A percentile compares a stretch with the other conserved stretches of the same genome.
Conservation (phyloP, 2,797 vertebrate species). For the Hoplostethus mediterraneus region DNA sequence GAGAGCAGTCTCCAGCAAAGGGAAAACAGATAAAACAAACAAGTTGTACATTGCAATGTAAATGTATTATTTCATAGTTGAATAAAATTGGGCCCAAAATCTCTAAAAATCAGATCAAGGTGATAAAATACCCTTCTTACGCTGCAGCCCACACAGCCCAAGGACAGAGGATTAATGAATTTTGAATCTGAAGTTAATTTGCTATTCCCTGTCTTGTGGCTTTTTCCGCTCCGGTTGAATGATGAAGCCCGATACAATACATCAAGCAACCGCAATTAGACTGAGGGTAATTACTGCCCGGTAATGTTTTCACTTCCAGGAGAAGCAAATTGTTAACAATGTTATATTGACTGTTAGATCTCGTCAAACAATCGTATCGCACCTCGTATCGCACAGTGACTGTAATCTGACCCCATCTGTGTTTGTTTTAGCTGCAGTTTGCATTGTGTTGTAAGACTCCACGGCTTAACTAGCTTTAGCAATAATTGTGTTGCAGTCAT, state of each 20-base stretch:
- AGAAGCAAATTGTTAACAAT: background rate
- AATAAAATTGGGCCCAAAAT: too few relatives aligned
- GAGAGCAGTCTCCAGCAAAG: too few relatives aligned
- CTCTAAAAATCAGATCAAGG: too few relatives aligned
- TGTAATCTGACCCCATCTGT: conserved; percentile 26
- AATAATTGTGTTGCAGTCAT: conserved; percentile 31
- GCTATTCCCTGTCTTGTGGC: background rate
- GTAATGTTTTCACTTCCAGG: background rate
- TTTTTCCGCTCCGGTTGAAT: background rate
- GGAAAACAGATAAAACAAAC: too few relatives aligned
- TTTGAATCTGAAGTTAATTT: conserved; percentile 26
- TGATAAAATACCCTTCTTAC: too few relatives aligned
- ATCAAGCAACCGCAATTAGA: background rate
- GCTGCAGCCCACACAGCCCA: conserved; percentile 1
- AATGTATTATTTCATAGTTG: too few relatives aligned
- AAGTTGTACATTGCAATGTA: too few relatives aligned
- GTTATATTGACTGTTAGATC: background rate
- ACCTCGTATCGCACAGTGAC: background rate
- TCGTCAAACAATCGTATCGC: background rate
- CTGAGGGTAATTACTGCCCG: background rate
- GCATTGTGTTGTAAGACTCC: background rate
- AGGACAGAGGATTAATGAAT: background rate
- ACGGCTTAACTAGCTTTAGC: background rate
- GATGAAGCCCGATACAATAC: background rate
- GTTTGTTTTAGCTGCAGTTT: conserved; percentile 17